Evolutionary conservation across 2,797 vertebrate genomes (phyloP).

Genomic region (Valencia hispanica): DNA sequence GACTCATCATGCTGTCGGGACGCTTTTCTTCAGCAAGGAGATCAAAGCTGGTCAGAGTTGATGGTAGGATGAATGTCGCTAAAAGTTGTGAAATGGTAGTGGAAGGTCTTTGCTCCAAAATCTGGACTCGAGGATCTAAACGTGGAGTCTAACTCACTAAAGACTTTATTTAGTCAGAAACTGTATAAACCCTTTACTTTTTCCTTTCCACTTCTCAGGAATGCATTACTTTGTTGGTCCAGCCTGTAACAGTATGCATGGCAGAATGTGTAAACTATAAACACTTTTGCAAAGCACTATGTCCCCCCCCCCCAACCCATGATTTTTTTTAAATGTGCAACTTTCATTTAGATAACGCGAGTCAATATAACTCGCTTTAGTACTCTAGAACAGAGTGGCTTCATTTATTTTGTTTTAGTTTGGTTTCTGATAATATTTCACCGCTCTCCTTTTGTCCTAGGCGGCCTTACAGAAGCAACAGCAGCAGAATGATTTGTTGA

Average conservation of each 20-base stretch:
- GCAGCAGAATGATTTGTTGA: slow-evolving; percentile 85
- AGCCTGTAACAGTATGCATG: neutral
- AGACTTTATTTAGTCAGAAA: neutral
- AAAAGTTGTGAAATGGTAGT: neutral
- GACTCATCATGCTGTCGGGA: neutral
- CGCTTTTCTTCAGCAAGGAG: neutral
- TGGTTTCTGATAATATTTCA: neutral
- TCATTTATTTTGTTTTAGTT: neutral
- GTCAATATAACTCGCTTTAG: neutral
- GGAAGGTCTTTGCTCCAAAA: no score
- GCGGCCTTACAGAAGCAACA: slow-evolving; percentile 95
- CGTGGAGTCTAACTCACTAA: neutral
- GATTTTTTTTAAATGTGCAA: neutral
- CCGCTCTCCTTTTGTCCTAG: slow-evolving; percentile 65
- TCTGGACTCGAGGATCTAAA: no score
- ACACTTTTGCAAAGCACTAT: neutral
- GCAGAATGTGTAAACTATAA: neutral
- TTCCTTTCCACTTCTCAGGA: no score
- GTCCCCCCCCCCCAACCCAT: no score
- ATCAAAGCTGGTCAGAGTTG: no score
- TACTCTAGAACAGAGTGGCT: neutral
- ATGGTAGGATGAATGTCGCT: neutral
- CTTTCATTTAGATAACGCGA: neutral
- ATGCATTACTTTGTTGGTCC: neutral
- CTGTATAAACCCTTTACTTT: no score